phyloP scores from a whole-genome alignment of 2,113 vertebrate species.

The Gymnarchus niloticus region DNA sequence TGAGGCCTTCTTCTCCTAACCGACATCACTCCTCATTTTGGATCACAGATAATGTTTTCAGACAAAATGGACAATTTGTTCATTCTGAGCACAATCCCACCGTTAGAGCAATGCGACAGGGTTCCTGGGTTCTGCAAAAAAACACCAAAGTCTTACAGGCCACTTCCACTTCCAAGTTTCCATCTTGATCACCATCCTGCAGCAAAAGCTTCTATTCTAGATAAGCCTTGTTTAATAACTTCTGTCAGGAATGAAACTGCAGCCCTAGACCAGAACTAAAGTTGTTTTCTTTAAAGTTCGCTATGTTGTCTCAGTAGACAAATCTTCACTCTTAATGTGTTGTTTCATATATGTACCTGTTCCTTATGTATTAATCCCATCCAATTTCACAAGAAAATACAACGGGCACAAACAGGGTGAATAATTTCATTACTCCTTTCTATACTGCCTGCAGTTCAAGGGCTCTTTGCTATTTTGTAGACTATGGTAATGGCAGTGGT shows the following conservation, averaged over 20 bases:
- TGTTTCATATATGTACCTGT: constrained; percentile 25
- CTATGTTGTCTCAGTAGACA: constrained; percentile 37
- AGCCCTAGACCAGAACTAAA: constrained; percentile 42
- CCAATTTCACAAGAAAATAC: background rate
- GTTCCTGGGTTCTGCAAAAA: constrained; percentile 12
- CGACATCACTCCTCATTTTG: background rate
- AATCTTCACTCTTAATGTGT: constrained; percentile 25
- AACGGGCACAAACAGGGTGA: background rate
- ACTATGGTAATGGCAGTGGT: background rate
- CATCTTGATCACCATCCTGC: constrained; percentile 36
- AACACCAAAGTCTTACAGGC: constrained; percentile 29
- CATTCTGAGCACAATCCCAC: background rate
- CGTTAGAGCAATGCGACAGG: constrained; percentile 28
- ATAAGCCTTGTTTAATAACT: constrained; percentile 43
- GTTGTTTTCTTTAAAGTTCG: constrained; percentile 37
- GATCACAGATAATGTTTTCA: background rate
- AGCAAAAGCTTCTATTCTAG: constrained; percentile 54
- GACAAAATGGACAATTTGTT: background rate
- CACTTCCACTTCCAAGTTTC: constrained; percentile 22
- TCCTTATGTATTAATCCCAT: constrained; percentile 2
- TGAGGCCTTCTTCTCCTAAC: background rate
- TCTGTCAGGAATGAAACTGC: constrained; percentile 31
- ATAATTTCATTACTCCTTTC: background rate
- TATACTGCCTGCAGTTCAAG: background rate
- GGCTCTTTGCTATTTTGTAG: background rate